These are phyloP conservation scores for Sisyra terminalis DNA, from an alignment of 2,888 invertebrate genomes.

Conservation along the genomic window DNA sequence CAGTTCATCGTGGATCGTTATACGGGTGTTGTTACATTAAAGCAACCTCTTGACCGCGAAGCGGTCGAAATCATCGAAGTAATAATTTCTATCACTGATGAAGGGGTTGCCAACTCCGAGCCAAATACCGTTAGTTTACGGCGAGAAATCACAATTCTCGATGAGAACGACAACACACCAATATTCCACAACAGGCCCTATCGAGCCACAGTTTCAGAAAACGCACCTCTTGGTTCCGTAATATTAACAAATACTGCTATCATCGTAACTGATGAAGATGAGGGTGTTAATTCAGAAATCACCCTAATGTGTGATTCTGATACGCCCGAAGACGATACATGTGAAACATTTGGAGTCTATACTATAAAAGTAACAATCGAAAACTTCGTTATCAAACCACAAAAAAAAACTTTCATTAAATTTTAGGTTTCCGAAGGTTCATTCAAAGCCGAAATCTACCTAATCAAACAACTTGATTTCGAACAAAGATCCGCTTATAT, in stretches of 20 bases:
- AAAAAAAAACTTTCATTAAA: neutral
- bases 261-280: constrained; percentile 53
- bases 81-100: constrained; percentile 70
- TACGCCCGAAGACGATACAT: constrained; percentile 44
- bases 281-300: constrained; percentile 54
- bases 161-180: constrained; percentile 69
- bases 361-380: constrained; percentile 38
- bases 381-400: neutral
- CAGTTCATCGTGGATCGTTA: constrained; percentile 61
- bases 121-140: constrained; percentile 65
- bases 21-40: constrained; percentile 57
- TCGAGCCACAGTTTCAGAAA: constrained; percentile 52
- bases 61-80: constrained; percentile 52
- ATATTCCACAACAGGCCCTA: constrained; percentile 58
- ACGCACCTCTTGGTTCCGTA: constrained; percentile 42
- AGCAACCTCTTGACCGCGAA: constrained; percentile 55
- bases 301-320: constrained; percentile 38
- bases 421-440: constrained; percentile 45
- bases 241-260: constrained; percentile 40
- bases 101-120: constrained; percentile 48
- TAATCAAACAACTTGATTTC: constrained; percentile 55
- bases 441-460: constrained; percentile 48
- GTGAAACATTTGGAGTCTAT: constrained; percentile 46
- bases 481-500: constrained; percentile 60
- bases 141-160: constrained; percentile 57